Evolutionary conservation across 2,888 invertebrate genomes (phyloP).

Genomic region (Amblyjoppa proteus): DNA sequence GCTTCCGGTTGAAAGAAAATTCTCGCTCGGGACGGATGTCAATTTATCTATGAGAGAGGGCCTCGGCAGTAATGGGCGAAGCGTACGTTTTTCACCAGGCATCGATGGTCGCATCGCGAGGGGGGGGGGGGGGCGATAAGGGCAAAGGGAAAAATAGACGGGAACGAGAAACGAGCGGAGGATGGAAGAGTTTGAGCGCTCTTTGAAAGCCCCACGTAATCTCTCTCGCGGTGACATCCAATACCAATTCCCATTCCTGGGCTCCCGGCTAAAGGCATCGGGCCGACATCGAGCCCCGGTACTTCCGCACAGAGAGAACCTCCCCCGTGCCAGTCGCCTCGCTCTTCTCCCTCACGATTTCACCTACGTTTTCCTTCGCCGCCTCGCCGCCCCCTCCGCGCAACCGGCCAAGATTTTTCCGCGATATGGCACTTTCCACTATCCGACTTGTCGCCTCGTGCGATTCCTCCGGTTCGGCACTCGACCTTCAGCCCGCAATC

Average conservation of each 20-base stretch:
- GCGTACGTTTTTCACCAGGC: not conserved
- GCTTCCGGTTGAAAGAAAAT: constrained; percentile 40
- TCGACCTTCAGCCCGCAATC: constrained; percentile 50
- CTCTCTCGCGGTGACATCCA: constrained; percentile 81
- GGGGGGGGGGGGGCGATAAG: constrained; percentile 1
- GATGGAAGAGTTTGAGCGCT: constrained; percentile 64
- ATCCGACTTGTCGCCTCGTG: constrained; percentile 40
- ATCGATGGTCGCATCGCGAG: constrained; percentile 27
- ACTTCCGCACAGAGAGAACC: constrained; percentile 24
- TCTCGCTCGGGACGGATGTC: not conserved
- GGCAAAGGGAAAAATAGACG: constrained; percentile 44
- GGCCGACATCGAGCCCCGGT: constrained; percentile 74
- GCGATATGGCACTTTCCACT: constrained; percentile 73
- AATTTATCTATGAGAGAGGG: constrained; percentile 35
- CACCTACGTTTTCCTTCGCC: constrained; percentile 11
- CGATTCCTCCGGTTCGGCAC: constrained; percentile 41
- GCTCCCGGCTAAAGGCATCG: constrained; percentile 45
- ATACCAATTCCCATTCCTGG: constrained; percentile 76
- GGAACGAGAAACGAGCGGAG: constrained; percentile 43
- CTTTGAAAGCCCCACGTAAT: constrained; percentile 81
- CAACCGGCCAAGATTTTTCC: constrained; percentile 69
- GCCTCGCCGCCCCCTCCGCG: not conserved
- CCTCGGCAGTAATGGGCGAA: constrained; percentile 64
- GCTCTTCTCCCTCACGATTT: constrained; percentile 23
- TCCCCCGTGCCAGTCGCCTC: constrained; percentile 24